Conservation (phyloP, 2,888 invertebrate genomes). For the Palloptera scutellata region DNA sequence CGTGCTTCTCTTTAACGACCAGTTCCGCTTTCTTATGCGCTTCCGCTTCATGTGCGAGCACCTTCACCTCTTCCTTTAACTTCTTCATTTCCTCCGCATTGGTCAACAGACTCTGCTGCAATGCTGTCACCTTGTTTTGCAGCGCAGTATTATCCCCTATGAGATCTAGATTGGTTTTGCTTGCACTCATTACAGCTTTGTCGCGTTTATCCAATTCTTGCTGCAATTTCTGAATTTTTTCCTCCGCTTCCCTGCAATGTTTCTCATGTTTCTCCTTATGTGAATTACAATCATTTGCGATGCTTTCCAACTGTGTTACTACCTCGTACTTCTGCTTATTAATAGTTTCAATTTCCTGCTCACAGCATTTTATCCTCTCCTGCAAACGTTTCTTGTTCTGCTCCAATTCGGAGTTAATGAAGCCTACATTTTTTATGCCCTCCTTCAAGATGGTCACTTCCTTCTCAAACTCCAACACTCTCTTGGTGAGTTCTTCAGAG, state of each 20-base stretch:
- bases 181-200: background rate
- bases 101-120: conserved; percentile 18
- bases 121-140: conserved; percentile 22
- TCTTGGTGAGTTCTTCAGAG: conserved; percentile 33
- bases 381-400: conserved; percentile 27
- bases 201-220: conserved; percentile 9
- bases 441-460: conserved; percentile 31
- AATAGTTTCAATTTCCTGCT: conserved; percentile 26
- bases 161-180: conserved; percentile 14
- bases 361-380: conserved; percentile 21
- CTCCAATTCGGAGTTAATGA: conserved; percentile 32
- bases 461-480: conserved; percentile 27
- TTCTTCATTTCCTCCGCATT: conserved; percentile 19
- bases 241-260: conserved; percentile 21
- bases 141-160: conserved; percentile 17
- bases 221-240: conserved; percentile 20
- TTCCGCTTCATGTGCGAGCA: conserved; percentile 30
- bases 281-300: conserved; percentile 28
- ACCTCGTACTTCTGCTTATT: conserved; percentile 36
- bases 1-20: conserved; percentile 38
- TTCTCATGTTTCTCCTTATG: conserved; percentile 21
- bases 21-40: conserved; percentile 33
- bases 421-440: conserved; percentile 29
- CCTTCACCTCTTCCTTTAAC: conserved; percentile 15
- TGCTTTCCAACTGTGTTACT: conserved; percentile 28